phyloP scores from a whole-genome alignment of 2,113 vertebrate genomes.

The Aix galericulata region DNA sequence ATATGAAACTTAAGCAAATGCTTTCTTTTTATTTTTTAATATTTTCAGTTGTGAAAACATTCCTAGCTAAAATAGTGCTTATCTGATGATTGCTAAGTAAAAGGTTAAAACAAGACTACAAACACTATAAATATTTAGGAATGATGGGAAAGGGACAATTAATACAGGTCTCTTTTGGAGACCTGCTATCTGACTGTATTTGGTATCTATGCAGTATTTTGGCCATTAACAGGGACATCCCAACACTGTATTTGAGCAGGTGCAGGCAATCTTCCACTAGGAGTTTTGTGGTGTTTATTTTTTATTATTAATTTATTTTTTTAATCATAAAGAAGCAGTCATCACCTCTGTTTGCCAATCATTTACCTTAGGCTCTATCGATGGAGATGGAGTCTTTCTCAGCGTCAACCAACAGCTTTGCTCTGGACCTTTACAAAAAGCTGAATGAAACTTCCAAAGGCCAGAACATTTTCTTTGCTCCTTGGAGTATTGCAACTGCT shows the following conservation, averaged over 20 bases:
- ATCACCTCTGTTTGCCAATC: neutral
- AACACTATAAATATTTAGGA: neutral
- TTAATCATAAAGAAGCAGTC: neutral
- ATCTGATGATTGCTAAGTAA: neutral
- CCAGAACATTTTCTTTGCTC: conserved; percentile 85
- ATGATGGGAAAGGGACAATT: neutral
- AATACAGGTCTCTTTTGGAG: neutral
- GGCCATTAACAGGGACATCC: neutral
- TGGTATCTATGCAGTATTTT: neutral
- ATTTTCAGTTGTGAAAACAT: neutral
- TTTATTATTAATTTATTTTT: neutral
- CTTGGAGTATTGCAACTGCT: conserved; percentile 86
- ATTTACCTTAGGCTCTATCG: conserved; percentile 12
- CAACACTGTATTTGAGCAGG: neutral
- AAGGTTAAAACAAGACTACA: neutral
- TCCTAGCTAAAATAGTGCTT: neutral
- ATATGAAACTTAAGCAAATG: neutral
- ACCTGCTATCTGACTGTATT: neutral
- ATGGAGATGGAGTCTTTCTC: conserved; percentile 87
- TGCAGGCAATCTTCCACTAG: neutral
- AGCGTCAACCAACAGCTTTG: conserved; percentile 80
- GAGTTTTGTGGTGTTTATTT: neutral
- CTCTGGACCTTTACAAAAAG: conserved; percentile 82
- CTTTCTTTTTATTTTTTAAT: too few relatives aligned
- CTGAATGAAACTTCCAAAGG: conserved; percentile 66